phyloP scores from a whole-genome alignment of 1,140 invertebrate genomes.

The Neodiprion pinetum region DNA sequence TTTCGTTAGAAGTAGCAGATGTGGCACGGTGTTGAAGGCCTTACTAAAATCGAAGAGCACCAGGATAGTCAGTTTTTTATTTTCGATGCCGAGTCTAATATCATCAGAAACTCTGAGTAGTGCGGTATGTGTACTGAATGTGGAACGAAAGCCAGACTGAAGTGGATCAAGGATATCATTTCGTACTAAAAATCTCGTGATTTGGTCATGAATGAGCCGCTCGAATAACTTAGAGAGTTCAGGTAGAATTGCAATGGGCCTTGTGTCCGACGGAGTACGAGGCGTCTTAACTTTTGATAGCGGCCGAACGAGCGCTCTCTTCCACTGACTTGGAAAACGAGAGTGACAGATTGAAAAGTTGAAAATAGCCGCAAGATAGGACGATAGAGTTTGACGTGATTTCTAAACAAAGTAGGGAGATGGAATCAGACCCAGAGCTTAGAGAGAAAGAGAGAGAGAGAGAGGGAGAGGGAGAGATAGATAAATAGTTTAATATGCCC shows the following conservation, averaged over 20 bases:
- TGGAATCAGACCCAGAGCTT: no score
- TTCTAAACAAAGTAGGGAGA: no score
- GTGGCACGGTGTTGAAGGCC: conserved; percentile 16
- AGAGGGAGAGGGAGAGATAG: no score
- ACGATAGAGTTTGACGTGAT: no score
- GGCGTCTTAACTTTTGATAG: not conserved
- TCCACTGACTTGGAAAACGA: not conserved
- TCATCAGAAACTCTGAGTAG: conserved; percentile 17
- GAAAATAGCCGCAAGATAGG: not conserved
- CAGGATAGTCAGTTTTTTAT: not conserved
- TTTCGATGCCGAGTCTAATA: conserved; percentile 11
- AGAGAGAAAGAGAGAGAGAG: no score
- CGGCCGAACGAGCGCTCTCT: not conserved
- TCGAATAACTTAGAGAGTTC: not conserved
- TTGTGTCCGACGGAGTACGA: not conserved
- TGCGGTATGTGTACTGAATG: conserved; percentile 15
- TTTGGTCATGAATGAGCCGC: not conserved
- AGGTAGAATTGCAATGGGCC: not conserved
- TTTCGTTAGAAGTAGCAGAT: not conserved
- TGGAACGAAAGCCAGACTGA: no score
- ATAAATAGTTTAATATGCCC: no score
- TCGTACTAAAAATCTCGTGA: not conserved
- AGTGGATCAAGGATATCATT: not conserved
- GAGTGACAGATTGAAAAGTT: not conserved
- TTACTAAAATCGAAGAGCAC: conserved; percentile 5